Evolutionary conservation across 2,797 vertebrate species (phyloP).

Genomic region (Manis pentadactyla): DNA sequence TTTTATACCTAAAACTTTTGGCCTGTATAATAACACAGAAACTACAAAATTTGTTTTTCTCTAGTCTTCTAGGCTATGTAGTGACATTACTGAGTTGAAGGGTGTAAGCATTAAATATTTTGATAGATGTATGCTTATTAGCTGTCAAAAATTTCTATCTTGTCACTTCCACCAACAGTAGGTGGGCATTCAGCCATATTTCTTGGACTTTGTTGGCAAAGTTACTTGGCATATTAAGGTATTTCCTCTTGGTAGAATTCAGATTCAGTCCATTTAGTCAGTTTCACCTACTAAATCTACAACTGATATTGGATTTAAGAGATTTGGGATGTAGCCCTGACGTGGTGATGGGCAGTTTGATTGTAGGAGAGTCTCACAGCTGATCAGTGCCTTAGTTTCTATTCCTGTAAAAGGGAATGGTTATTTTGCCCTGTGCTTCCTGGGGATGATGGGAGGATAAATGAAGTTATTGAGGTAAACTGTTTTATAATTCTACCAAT

Average conservation of each 20-base stretch:
- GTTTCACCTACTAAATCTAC: conserved; percentile 12
- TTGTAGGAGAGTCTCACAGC: neutral
- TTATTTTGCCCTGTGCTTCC: neutral
- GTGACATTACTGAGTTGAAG: neutral
- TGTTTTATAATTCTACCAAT: neutral
- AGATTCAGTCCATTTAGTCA: neutral
- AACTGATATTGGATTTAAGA: conserved; percentile 17
- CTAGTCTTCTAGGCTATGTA: neutral
- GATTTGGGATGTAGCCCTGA: neutral
- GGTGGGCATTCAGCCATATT: neutral
- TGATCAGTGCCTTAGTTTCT: neutral
- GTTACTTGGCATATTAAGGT: conserved; percentile 21
- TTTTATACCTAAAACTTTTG: neutral
- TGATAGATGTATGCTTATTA: neutral
- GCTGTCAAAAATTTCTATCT: neutral
- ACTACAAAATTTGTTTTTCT: conserved; percentile 33
- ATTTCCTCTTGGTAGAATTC: conserved; percentile 44
- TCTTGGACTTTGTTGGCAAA: neutral
- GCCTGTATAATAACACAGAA: neutral
- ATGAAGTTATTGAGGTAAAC: conserved; percentile 24
- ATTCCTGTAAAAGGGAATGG: neutral
- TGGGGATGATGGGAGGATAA: neutral
- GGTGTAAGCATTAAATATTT: neutral
- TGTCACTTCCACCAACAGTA: neutral
- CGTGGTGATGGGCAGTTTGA: neutral